Conservation (phyloP, 2,888 invertebrate species). For the Hedya salicella region DNA sequence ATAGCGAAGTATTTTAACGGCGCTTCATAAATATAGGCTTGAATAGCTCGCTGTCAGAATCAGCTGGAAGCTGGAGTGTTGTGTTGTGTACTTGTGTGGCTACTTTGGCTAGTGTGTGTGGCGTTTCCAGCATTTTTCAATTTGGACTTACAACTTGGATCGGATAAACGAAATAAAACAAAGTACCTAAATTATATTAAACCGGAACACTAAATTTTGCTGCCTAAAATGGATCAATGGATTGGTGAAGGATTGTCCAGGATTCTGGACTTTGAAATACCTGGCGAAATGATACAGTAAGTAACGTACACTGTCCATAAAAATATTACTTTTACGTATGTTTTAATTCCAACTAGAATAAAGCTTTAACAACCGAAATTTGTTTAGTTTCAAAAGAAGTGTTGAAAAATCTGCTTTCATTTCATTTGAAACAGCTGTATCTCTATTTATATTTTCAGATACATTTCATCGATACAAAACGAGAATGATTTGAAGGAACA, state of each 20-base stretch:
- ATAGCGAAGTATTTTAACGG: no score
- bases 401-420: background rate
- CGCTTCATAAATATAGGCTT: no score
- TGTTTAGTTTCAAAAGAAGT: background rate
- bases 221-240: constrained; percentile 86
- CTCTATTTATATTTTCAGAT: constrained; percentile 79
- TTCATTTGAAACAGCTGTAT: background rate
- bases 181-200: background rate
- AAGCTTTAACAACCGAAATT: background rate
- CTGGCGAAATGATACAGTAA: constrained; percentile 88
- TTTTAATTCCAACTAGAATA: background rate
- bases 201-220: background rate
- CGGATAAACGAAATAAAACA: background rate
- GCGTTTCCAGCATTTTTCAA: background rate
- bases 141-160: constrained; percentile 20
- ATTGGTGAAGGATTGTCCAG: constrained; percentile 86
- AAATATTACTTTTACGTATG: background rate
- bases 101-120: no score
- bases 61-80: constrained; percentile 24
- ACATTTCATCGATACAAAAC: constrained; percentile 89
- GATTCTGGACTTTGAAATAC: constrained; percentile 88
- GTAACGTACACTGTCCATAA: constrained; percentile 49
- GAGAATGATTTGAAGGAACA: constrained; percentile 91
- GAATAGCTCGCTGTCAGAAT: constrained; percentile 30
- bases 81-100: no score